phyloP scores from a whole-genome alignment of 1,140 invertebrate species.

The Melipona quadrifasciata region DNA sequence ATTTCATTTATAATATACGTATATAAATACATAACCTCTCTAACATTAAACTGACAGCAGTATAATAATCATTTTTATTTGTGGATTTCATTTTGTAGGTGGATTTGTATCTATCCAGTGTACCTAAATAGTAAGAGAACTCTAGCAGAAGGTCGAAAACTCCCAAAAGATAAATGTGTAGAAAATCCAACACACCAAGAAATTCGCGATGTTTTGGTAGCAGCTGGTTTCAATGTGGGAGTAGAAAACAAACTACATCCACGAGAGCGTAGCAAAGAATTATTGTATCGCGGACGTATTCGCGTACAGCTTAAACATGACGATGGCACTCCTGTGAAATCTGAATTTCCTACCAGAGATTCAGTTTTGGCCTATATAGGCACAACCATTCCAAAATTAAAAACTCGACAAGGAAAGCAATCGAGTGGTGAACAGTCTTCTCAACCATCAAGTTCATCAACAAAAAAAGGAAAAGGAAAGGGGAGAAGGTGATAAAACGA shows the following conservation, averaged over 20 bases:
- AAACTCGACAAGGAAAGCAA: conserved; percentile 86
- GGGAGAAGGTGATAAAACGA: conserved; percentile 74
- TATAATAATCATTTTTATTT: conserved; percentile 1
- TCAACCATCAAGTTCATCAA: conserved; percentile 70
- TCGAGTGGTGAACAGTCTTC: conserved; percentile 74
- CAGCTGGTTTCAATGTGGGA: conserved; percentile 91
- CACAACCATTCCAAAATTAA: conserved; percentile 95
- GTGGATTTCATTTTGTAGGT: conserved; percentile 84
- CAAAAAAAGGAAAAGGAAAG: conserved; percentile 80
- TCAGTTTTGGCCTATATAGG: conserved; percentile 90
- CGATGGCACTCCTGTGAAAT: conserved; percentile 90
- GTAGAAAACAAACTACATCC: conserved; percentile 98
- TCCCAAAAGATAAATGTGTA: conserved; percentile 93
- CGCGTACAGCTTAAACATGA: conserved; percentile 96
- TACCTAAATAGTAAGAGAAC: conserved; percentile 98
- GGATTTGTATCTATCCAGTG: conserved; percentile 98
- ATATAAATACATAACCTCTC: not conserved
- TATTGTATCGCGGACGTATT: conserved; percentile 91
- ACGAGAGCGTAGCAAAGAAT: conserved; percentile 95
- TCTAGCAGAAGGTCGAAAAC: conserved; percentile 90
- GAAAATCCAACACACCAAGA: conserved; percentile 97
- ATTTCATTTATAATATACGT: not conserved
- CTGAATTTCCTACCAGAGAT: conserved; percentile 89
- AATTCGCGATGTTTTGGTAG: conserved; percentile 94
- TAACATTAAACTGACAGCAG: conserved; percentile 11